A percentile compares a stretch with the other conserved stretches of the same genome.
These are phyloP conservation scores for Cyclophora albipunctata DNA, from an alignment of 2,888 invertebrate genomes.

Conservation along the genomic window DNA sequence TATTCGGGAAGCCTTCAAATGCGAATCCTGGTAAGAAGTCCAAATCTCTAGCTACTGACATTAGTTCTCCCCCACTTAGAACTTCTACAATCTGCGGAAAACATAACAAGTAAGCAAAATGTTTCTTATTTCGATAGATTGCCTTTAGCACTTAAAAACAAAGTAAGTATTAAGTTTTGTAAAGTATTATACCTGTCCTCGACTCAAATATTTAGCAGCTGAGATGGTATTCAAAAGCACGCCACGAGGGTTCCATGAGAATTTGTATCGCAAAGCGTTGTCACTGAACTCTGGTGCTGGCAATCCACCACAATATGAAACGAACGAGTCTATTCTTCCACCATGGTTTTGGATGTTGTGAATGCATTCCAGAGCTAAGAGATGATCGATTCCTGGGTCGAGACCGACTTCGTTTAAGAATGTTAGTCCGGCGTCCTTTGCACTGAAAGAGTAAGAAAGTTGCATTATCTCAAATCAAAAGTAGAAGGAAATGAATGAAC, in stretches of 20 bases:
- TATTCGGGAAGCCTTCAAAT: slow-evolving; percentile 96
- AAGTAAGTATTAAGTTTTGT: background rate
- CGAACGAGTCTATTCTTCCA: slow-evolving; percentile 94
- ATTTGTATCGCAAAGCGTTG: slow-evolving; percentile 92
- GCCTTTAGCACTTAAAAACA: background rate
- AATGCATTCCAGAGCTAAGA: slow-evolving; percentile 97
- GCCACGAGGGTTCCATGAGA: slow-evolving; percentile 97
- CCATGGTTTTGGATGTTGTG: slow-evolving; percentile 92
- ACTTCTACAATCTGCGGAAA: slow-evolving; percentile 85
- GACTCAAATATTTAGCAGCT: slow-evolving; percentile 89
- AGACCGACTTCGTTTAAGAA: slow-evolving; percentile 97
- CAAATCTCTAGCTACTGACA: slow-evolving; percentile 86
- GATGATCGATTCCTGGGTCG: slow-evolving; percentile 99
- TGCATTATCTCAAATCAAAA: no score
- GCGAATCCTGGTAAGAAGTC: slow-evolving; percentile 97
- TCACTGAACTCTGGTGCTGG: slow-evolving; percentile 98
- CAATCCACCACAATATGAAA: slow-evolving; percentile 97
- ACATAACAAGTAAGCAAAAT: background rate
- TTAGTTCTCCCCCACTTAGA: slow-evolving; percentile 89
- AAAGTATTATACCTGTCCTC: slow-evolving; percentile 78
- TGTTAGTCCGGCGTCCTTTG: slow-evolving; percentile 91
- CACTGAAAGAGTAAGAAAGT: slow-evolving; percentile 68
- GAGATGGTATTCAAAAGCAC: slow-evolving; percentile 93
- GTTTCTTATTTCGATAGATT: background rate
- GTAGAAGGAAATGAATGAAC: no score